Evolutionary conservation across 2,797 vertebrate species (phyloP), one percentile per base, ranked within the genome.

Genomic region (Moxostoma hubbsi): DNA sequence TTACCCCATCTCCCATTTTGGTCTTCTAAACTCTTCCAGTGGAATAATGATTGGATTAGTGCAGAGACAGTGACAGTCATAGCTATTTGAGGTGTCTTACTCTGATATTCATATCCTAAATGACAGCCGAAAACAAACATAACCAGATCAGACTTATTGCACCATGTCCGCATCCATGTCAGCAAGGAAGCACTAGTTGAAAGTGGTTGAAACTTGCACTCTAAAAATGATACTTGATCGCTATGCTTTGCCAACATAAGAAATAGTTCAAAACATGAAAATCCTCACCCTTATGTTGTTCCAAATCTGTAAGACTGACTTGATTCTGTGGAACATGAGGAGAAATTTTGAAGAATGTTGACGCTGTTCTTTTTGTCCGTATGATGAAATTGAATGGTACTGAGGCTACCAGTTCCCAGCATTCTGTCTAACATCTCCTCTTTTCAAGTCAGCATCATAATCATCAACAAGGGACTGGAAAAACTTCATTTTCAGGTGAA

Each of bases 21-120:
- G 78, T 79, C 81, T 82, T 81, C 83, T 88, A 87, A 87, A 77
- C 83, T 68, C 83, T 87, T 82, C 77, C 85, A 88, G 84, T 86
- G 84, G 74, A 84, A 68, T 82, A 86, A 63, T 83, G 86, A 89
- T 90, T 88, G 90, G 89, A 90, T 89, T 86, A 69, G 61, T 51
- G 15, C 46, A 59, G 55, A 70, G 58, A 59, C 55, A 46, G 62
- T 75, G 24, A 24, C 24, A 24, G 24, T 24, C 24, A 18, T 74
- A 46, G 76, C 70, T 51, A 13, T 46, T 18, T 65, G 76, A 73
- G 59, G 64, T 24, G 24, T 74, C 61, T 65, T 15, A 50, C 64
- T 46, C 58, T 24, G 24, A 24, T 24, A 24, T 24, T 1, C 24
- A 24, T 24, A 24, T 24, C 24, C n/a, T 51, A 59, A 24, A 7